These are phyloP conservation scores for Nomada fucata DNA, from an alignment of 2,888 invertebrate species.

Conservation along the genomic window DNA sequence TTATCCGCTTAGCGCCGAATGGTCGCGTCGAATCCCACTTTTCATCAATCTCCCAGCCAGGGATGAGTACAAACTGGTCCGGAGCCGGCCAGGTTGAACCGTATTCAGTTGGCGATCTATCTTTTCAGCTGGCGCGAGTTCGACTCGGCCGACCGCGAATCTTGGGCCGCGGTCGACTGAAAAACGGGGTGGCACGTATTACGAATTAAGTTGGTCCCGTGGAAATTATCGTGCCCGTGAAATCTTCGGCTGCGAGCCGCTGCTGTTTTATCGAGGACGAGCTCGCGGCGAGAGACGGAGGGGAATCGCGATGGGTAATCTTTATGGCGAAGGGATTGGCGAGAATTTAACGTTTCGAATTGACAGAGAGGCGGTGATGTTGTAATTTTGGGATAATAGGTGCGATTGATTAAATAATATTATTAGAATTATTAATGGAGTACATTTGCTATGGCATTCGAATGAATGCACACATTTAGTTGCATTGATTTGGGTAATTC, in stretches of 20 bases:
- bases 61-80: background rate
- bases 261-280: background rate
- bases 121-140: background rate
- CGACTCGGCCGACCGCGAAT: conserved; percentile 13
- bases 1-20: conserved; percentile 64
- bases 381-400: background rate
- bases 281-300: background rate
- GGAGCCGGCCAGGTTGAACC: background rate
- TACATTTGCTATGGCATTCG: no score
- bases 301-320: background rate
- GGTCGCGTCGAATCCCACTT: conserved; percentile 67
- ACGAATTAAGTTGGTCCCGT: conserved; percentile 31
- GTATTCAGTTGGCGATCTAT: conserved; percentile 10
- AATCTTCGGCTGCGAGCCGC: background rate
- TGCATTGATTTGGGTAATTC: no score
- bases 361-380: no score
- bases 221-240: background rate
- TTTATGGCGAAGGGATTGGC: background rate
- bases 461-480: no score
- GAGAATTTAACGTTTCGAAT: background rate
- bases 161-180: background rate
- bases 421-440: no score
- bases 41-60: conserved; percentile 63
- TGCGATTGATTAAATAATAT: background rate
- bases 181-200: background rate